A percentile compares a stretch with the other conserved stretches of the same genome.
Conservation (phyloP, 1,140 invertebrate genomes). For the Drosophila sechellia region DNA sequence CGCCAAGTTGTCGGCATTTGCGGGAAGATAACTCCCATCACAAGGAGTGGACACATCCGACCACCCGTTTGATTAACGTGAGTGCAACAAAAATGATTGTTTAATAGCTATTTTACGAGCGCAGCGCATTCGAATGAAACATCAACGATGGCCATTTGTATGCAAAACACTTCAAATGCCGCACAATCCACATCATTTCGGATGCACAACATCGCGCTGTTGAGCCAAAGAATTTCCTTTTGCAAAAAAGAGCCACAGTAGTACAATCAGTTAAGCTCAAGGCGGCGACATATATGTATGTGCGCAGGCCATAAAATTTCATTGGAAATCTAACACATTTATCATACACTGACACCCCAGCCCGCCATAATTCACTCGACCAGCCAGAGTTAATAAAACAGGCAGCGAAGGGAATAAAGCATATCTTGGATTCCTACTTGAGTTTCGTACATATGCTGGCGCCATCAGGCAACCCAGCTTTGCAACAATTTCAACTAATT, state of each 20-base stretch:
- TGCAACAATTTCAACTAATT: constrained; percentile 70
- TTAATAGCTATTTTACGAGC: constrained; percentile 29
- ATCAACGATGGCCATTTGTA: constrained; percentile 55
- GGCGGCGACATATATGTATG: constrained; percentile 42
- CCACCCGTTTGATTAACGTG: constrained; percentile 37
- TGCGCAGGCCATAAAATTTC: constrained; percentile 63
- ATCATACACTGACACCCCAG: constrained; percentile 52
- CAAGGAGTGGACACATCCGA: constrained; percentile 6
- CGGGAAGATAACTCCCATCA: constrained; percentile 1
- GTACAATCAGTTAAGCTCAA: constrained; percentile 48
- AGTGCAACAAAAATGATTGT: constrained; percentile 26
- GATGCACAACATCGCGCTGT: constrained; percentile 32
- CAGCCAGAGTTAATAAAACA: constrained; percentile 28
- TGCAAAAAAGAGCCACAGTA: constrained; percentile 48
- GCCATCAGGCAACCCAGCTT: constrained; percentile 50
- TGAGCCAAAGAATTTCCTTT: constrained; percentile 31
- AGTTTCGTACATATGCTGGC: constrained; percentile 53
- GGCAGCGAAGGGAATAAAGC: not conserved
- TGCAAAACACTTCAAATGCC: constrained; percentile 72
- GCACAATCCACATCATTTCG: constrained; percentile 45
- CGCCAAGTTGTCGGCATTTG: constrained; percentile 24
- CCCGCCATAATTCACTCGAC: constrained; percentile 57
- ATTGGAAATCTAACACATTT: constrained; percentile 81
- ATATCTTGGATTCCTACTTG: constrained; percentile 1
- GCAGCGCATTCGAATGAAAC: constrained; percentile 33